Conservation (phyloP, 2,888 invertebrate species). For the Lochmaea crataegi region DNA sequence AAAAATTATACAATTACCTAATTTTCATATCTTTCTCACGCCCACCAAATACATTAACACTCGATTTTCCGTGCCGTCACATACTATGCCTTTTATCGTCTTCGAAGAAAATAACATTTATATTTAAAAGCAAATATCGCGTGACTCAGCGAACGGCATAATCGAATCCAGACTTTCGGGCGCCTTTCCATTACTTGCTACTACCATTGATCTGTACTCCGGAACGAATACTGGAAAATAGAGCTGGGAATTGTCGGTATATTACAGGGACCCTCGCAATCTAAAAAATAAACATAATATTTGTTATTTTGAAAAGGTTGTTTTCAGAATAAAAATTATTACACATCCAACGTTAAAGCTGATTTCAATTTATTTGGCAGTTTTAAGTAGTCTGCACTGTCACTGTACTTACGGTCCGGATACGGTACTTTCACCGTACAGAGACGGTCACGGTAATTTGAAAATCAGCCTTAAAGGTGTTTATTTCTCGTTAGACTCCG, state of each 20-base stretch:
- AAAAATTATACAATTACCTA: constrained; percentile 19
- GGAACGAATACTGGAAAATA: constrained; percentile 24
- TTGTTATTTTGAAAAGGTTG: background rate
- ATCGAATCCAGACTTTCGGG: constrained; percentile 53
- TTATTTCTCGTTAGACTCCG: too few relatives aligned
- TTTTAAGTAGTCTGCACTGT: too few relatives aligned
- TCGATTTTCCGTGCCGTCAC: constrained; percentile 22
- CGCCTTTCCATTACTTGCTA: constrained; percentile 45
- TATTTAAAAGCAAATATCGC: constrained; percentile 47
- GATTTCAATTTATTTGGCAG: too few relatives aligned
- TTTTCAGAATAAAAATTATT: background rate
- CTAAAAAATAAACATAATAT: background rate
- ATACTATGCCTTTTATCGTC: constrained; percentile 33
- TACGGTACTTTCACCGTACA: too few relatives aligned
- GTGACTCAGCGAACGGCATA: constrained; percentile 45
- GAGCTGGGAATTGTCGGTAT: constrained; percentile 19
- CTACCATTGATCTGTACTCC: constrained; percentile 42
- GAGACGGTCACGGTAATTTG: too few relatives aligned
- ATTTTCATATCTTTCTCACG: constrained; percentile 32
- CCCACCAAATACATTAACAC: constrained; percentile 29
- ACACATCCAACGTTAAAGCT: too few relatives aligned
- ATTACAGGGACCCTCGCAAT: background rate
- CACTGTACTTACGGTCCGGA: too few relatives aligned
- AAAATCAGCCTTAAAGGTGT: too few relatives aligned
- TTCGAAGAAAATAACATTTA: constrained; percentile 37